phyloP scores from a whole-genome alignment of 1,140 invertebrate genomes.

The Drepana arcuata region DNA sequence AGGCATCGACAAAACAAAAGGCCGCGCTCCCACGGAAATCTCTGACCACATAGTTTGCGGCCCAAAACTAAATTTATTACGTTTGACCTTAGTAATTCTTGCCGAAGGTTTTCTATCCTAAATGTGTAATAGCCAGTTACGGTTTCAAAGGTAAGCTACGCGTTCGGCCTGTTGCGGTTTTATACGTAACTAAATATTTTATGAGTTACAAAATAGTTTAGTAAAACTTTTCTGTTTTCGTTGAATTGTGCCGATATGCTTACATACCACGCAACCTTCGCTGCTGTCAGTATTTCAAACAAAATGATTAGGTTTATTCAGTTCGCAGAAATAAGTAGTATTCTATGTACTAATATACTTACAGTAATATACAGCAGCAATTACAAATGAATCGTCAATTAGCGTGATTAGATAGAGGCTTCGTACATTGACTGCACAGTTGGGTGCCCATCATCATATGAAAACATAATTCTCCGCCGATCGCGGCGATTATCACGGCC shows the following conservation, averaged over 20 bases:
- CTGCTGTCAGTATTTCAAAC: too few species aligned
- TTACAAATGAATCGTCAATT: too few species aligned
- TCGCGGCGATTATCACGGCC: constrained; percentile 35
- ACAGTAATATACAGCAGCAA: too few species aligned
- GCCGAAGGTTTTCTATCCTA: constrained; percentile 49
- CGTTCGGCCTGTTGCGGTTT: constrained; percentile 46
- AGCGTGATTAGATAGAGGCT: too few species aligned
- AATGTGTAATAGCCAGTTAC: constrained; percentile 45
- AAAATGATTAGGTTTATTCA: too few species aligned
- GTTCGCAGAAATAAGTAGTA: too few species aligned
- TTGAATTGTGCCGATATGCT: constrained; percentile 22
- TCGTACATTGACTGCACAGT: constrained; percentile 14
- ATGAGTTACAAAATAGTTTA: constrained; percentile 59
- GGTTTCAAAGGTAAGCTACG: constrained; percentile 45
- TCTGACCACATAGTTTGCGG: constrained; percentile 59
- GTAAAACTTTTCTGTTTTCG: constrained; percentile 26
- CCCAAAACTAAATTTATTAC: constrained; percentile 68
- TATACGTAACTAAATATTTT: constrained; percentile 57
- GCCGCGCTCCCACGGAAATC: constrained; percentile 43
- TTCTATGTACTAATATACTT: too few species aligned
- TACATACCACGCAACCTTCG: too few species aligned
- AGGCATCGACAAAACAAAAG: constrained; percentile 63
- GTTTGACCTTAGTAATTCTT: constrained; percentile 66
- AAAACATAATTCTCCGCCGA: constrained; percentile 40
- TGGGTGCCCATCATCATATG: constrained; percentile 27